Conservation (phyloP, 1,140 invertebrate genomes). For the Drosophila seguyi region DNA sequence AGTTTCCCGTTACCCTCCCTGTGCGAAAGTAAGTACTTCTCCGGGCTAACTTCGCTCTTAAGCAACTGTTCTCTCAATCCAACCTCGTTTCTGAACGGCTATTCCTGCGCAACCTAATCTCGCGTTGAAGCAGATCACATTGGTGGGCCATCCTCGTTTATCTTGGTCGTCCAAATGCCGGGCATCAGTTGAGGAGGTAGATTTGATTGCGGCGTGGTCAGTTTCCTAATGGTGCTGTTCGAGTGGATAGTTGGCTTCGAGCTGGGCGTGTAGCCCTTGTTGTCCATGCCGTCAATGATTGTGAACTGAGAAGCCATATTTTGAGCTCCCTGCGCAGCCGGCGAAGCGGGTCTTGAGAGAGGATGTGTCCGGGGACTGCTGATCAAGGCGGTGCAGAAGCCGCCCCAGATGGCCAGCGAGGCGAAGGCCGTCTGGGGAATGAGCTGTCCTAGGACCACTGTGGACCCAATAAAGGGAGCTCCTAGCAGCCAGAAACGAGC, state of each 20-base stretch:
- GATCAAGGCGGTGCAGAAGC: constrained; percentile 73
- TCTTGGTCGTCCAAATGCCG: constrained; percentile 83
- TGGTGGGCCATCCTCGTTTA: constrained; percentile 65
- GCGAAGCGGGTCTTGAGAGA: constrained; percentile 54
- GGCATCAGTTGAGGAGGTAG: constrained; percentile 83
- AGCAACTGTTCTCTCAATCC: not conserved
- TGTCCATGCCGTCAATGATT: constrained; percentile 74
- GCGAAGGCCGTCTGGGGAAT: constrained; percentile 81
- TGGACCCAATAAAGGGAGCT: constrained; percentile 81
- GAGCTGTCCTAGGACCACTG: constrained; percentile 75
- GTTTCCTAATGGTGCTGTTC: constrained; percentile 66
- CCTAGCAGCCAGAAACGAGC: constrained; percentile 83
- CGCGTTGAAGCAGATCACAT: constrained; percentile 52
- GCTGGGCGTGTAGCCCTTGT: constrained; percentile 68
- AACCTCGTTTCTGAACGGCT: not conserved
- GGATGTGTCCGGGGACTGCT: constrained; percentile 79
- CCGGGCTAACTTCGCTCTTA: not conserved
- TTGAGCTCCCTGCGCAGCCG: constrained; percentile 50
- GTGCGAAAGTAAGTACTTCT: not conserved
- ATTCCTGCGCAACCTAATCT: constrained; percentile 6
- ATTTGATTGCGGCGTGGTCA: constrained; percentile 79
- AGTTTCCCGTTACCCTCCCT: not conserved
- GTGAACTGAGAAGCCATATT: constrained; percentile 76
- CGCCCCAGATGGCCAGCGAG: constrained; percentile 75
- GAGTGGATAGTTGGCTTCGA: constrained; percentile 65